phyloP scores from a whole-genome alignment of 2,797 vertebrate genomes.

The Gallirallus australis region DNA sequence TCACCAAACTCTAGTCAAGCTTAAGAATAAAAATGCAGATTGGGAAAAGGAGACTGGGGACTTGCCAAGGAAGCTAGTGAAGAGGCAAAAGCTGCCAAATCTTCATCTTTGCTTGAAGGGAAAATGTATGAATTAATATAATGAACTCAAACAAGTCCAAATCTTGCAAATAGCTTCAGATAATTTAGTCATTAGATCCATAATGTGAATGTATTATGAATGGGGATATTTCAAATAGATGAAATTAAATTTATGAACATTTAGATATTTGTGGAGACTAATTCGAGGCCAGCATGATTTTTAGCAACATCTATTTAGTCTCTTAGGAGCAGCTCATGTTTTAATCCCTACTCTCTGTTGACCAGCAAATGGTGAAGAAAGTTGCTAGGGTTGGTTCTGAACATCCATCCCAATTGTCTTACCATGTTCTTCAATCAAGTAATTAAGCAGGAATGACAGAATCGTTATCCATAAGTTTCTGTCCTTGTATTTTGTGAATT shows the following conservation, averaged over 20 bases:
- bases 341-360: neutral
- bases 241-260: neutral
- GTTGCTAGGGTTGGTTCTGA: neutral
- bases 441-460: neutral
- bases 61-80: neutral
- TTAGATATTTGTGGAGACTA: neutral
- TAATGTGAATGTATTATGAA: neutral
- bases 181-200: neutral
- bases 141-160: neutral
- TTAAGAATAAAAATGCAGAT: neutral
- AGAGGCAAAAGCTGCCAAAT: neutral
- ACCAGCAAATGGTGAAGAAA: neutral
- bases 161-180: neutral
- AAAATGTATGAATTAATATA: neutral
- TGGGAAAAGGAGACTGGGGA: neutral
- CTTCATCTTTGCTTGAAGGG: neutral
- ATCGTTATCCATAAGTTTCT: neutral
- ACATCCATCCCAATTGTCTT: neutral
- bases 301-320: neutral
- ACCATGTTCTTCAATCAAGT: neutral
- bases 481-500: neutral
- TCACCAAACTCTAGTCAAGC: neutral
- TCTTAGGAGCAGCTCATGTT: neutral
- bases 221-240: neutral
- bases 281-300: neutral